Base-by-base conservation (phyloP, 2,797 vertebrate genomes). In the Acanthopagrus latus region DNA sequence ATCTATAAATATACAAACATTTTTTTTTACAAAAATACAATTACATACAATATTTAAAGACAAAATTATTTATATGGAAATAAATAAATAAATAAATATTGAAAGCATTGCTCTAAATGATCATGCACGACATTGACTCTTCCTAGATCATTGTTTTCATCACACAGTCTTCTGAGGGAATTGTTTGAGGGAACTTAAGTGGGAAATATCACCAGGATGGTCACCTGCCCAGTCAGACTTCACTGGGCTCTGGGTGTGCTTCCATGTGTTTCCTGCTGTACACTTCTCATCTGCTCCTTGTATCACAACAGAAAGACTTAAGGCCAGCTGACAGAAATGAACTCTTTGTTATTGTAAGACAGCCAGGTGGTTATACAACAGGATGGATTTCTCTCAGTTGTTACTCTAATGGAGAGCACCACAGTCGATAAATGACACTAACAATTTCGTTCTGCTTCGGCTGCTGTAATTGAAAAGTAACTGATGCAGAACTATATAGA, bases 401-500 rank as follows among this genome's bases (percentile, higher is more conserved):
- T 94, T 91, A 93, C 95, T 93, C 95, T 96, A 96, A 96, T 96
- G 93, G 95, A 95, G 87, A 95, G 95, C 92, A 95, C 93, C 94
- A 93, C 94, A 96, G 96, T 97, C 96, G 94, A 97, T 97, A 97
- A 96, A 95, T 95, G 95, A 95, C 95, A 95, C 95, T 94, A 96
- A 96, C 95, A 96, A 95, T 96, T 96, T 94, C 81, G 96, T 96
- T 97, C 96, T 95, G 94, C 95, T 96, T 95, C 95, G 90, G 93
- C 93, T 95, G 94, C 92, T 90, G 91, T 97, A 97, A 97, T 96
- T 97, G 95, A 97, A 97, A 97, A 96, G 94, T 94, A 97, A 96
- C 93, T 96, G 94, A 96, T 94, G 95, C 94, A 96, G 96, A 97
- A 96, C 94, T 94, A 93, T 91, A 89, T 87, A 85, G 91, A 92